Base-by-base conservation (phyloP, 2,113 vertebrate genomes). In the Coracopsis vasa region DNA sequence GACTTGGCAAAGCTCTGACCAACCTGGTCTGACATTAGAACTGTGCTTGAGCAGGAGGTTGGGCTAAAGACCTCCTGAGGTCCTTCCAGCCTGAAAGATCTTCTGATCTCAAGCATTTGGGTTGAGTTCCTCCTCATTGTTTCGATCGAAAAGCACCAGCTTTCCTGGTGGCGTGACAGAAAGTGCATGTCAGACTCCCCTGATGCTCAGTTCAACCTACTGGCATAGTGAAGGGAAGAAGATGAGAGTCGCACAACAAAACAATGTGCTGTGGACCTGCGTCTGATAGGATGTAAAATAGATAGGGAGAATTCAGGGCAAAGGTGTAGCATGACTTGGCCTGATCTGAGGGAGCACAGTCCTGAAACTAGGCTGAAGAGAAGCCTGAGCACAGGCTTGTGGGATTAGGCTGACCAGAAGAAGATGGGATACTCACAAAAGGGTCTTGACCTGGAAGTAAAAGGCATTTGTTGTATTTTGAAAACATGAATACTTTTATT, bases 181-280 rank as follows among this genome's bases (percentile, higher is more conserved):
- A 94, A 44, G 11, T 19, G 21, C 69, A 78, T 18, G 64, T 33
- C 47, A 58, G 45, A 19, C 25, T 64, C 8, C 10, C 2, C 18
- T 27, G 17, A 10, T 27, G 66, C 21, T 72, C 45, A 35, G 13
- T 47, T 94, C 51, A 35, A 44, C 16, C 31, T 47, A 4, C 23
- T 65, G 62, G 4, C 25, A 10, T 45, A 51, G 35, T 13, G 51
- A 60, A 73, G 41, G 37, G 58, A 64, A 61, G 31, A 69, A 18
- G 25, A 29, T 0, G 0, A 11, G 27, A 21, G 8, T 25, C 3
- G 29, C 11, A 18, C 0, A 5, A 16, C 6, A 23, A 48, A 81
- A 75, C 3, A 9, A 2, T 12, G 39, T 65, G 8, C 64, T 80
- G 17, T 47, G 44, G 58, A 23, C 5, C 29, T 64, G 39, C 15